Conservation (phyloP, 2,888 invertebrate species). For the Autographa gamma region DNA sequence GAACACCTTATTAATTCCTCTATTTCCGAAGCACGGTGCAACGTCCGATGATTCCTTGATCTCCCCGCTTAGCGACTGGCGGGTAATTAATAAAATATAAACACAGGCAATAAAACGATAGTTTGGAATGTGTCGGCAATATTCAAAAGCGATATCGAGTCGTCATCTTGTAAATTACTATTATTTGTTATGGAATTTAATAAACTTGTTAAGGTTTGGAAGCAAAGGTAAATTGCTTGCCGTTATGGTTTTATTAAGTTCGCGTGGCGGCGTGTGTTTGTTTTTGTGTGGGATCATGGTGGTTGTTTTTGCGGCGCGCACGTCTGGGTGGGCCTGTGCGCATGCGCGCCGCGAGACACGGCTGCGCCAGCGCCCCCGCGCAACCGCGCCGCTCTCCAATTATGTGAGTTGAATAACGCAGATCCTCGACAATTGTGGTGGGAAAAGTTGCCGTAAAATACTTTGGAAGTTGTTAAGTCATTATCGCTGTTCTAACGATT, state of each 20-base stretch:
- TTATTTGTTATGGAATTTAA: constrained; percentile 88
- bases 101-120: constrained; percentile 81
- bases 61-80: constrained; percentile 61
- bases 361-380: constrained; percentile 76
- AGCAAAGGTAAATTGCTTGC: constrained; percentile 84
- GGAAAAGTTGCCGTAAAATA: constrained; percentile 81
- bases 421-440: constrained; percentile 68
- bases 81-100: constrained; percentile 83
- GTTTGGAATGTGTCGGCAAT: constrained; percentile 82
- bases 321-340: constrained; percentile 80
- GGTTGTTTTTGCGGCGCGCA: constrained; percentile 78
- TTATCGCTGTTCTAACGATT: constrained; percentile 50
- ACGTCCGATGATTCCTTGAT: constrained; percentile 60
- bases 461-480: constrained; percentile 74
- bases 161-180: constrained; percentile 87
- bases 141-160: constrained; percentile 83
- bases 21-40: constrained; percentile 50
- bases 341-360: constrained; percentile 80
- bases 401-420: constrained; percentile 76
- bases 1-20: constrained; percentile 53
- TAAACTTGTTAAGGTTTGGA: constrained; percentile 88
- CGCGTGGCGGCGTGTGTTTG: constrained; percentile 85
- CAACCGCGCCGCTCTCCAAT: constrained; percentile 68
- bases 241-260: constrained; percentile 86
- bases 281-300: constrained; percentile 83